A percentile compares a stretch with the other conserved stretches of the same genome.
phyloP scores from a whole-genome alignment of 2,113 vertebrate genomes.

The Nothoprocta perdicaria region DNA sequence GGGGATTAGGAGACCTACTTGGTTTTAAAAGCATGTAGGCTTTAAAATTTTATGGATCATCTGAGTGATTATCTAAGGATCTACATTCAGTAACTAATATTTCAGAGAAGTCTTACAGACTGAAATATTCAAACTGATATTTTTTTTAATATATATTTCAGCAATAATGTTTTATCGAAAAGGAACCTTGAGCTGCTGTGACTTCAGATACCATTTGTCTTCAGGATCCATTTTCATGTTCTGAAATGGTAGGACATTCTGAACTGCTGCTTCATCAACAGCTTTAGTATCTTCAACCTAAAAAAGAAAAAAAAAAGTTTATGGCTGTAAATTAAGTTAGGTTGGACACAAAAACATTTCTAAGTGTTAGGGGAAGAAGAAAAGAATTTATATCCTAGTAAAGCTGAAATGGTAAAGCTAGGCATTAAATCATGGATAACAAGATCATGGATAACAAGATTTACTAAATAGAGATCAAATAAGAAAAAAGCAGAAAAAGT shows the following conservation, averaged over 20 bases:
- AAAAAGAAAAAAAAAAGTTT: conserved; percentile 14
- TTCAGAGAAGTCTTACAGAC: not conserved
- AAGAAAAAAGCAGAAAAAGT: not conserved
- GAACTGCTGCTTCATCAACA: not conserved
- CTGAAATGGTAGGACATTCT: conserved; percentile 24
- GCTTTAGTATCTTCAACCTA: conserved; percentile 48
- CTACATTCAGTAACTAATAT: not conserved
- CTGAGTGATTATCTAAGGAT: not conserved
- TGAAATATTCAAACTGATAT: not conserved
- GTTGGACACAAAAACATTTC: not conserved
- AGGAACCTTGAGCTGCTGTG: conserved; percentile 79
- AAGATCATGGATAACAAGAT: not conserved
- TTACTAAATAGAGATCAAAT: not conserved
- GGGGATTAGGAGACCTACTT: not conserved
- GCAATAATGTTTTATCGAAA: not conserved
- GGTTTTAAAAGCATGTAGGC: not conserved
- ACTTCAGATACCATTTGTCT: conserved; percentile 74
- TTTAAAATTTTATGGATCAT: not conserved
- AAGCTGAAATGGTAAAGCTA: not conserved
- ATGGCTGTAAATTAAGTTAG: not conserved
- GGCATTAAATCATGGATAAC: not conserved
- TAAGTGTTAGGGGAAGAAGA: not conserved
- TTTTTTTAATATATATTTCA: not conserved
- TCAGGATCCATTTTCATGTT: conserved; percentile 53
- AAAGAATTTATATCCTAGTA: not conserved